Evolutionary conservation across 2,113 vertebrate species (phyloP), one percentile per base, ranked within the genome.

Genomic region (Cyphomyrus plagiostoma): DNA sequence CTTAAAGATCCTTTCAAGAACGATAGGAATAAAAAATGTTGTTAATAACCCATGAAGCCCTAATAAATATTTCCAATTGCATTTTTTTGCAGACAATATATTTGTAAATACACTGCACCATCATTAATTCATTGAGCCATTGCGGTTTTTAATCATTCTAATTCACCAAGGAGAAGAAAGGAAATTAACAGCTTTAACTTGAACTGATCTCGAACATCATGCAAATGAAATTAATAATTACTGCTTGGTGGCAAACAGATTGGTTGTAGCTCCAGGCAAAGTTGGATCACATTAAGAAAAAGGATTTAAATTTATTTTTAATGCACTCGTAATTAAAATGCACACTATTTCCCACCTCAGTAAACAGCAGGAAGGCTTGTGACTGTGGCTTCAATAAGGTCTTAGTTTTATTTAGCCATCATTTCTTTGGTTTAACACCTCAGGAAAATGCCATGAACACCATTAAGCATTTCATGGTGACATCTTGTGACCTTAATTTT

Each of bases 161-260:
- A 84, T 84, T 84, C 45, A 84, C 45, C 82, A 48, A 84, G 82
- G 82, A 84, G 82, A 84, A 84, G 82, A 48, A 84, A 84, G 82
- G 19, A 84, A 84, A 84, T 84, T 21, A 84, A 84, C 35, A 15
- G 82, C 42, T 46, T 48, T 48, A 84, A 84, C 82, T 84, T 46
- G 82, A 84, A 84, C 82, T 45, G 82, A 84, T 83, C 80, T 45
- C 35, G 19, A 83, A 83, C 19, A 23, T 83, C 80, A 83, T 84
- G 82, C 82, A 84, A 84, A 84, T 84, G 82, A 84, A 84, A 84
- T 84, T 45, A 84, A 84, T 84, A 84, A 84, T 84, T 84, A 84
- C 82, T 84, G 82, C 82, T 84, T 84, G 82, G 45, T 48, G 82
- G 45, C 82, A 84, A 84, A 48, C 82, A 84, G 82, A 84, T 84